These are phyloP conservation scores for Oceanodroma tethys DNA, from an alignment of 2,113 vertebrate genomes.

Conservation along the genomic window DNA sequence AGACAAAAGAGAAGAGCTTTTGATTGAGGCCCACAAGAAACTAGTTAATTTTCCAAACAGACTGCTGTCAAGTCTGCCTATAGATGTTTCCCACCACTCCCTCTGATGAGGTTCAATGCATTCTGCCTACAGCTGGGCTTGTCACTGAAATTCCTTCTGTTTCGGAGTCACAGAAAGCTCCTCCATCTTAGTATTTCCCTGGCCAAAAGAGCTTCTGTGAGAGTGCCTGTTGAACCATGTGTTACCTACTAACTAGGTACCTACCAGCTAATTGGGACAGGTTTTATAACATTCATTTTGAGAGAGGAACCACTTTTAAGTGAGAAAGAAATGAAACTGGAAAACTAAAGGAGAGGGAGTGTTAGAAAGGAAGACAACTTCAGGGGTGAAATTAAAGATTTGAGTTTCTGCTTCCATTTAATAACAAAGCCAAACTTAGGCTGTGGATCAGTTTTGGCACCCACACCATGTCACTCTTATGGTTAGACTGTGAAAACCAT, in stretches of 20 bases:
- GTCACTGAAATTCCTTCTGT: background rate
- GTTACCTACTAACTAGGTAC: background rate
- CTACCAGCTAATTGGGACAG: fast-evolving
- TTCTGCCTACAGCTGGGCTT: background rate
- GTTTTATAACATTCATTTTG: background rate
- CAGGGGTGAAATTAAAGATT: background rate
- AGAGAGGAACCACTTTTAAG: background rate
- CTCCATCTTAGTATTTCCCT: background rate
- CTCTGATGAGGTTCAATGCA: background rate
- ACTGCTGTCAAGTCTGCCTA: background rate
- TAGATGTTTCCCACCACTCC: background rate
- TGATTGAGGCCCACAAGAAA: background rate
- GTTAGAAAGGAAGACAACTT: background rate
- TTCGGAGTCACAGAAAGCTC: background rate
- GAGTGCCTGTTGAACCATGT: background rate
- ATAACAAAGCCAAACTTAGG: background rate
- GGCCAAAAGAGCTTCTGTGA: background rate
- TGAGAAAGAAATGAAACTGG: background rate
- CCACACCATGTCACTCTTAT: background rate
- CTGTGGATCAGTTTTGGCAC: background rate
- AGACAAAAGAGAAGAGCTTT: background rate
- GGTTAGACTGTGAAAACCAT: background rate
- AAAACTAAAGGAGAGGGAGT: background rate
- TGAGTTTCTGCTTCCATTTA: background rate
- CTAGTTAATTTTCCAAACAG: background rate